Base-by-base conservation (phyloP, 1,140 invertebrate genomes). In the Bombus haemorrhoidalis region DNA sequence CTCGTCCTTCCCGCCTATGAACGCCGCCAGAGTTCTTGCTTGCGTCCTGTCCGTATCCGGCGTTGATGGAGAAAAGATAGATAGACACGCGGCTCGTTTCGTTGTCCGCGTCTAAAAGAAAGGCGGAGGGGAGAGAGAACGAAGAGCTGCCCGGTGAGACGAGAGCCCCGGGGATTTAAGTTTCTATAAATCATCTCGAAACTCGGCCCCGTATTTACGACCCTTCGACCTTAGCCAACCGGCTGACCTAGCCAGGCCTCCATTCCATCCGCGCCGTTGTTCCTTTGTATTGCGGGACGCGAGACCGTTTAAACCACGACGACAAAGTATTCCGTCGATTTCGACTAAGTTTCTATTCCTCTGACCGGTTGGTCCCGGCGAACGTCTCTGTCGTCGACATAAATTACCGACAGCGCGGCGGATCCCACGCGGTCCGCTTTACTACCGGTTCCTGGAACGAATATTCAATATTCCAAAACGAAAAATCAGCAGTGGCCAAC, bases 161-260 rank as follows among this genome's bases (percentile, higher is more conserved):
- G 75, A 80, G 74, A 89, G 86, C 91, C 92, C 89, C 86, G 90
- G 91, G 91, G 91, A 94, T 93, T 94, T 92, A 93, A 92, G 92
- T 94, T 95, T 95, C 94, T 94, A 95, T 95, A 95, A 95, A 95
- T 95, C 95, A 95, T 95, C 89, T 93, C 92, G 92, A 94, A 93
- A 91, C 91, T 91, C 91, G 91, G 92, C 87, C 92, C 90, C 88
- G 91, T 94, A 95, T 95, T 95, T 95, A 95, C 94, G 93, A 95
- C 81, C 88, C 83, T 92, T 92, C 91, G 89, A 92, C 83, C 83
- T 85, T 47, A 85, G 68, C 82, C 72, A 57, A 81, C 57, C 78
- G 86, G 75, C 91, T 90, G 89, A 88, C 86, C 91, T 91, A 91
- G 64, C 78, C 64, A 12, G 13, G 13, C 37, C 91, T 92, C 90